Conservation (phyloP, 2,888 invertebrate genomes). For the Actias luna region DNA sequence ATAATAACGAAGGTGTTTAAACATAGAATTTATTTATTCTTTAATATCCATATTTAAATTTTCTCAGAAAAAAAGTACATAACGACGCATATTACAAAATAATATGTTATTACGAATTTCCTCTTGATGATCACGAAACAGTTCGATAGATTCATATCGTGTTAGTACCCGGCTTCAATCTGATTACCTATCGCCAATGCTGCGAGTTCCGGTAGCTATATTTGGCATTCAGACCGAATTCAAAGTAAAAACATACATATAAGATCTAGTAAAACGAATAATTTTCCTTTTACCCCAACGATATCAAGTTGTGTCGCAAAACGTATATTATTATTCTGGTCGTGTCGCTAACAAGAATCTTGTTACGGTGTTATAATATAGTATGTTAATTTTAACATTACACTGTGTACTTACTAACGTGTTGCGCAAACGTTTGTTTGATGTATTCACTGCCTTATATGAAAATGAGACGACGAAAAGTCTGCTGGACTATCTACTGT, state of each 20-base stretch:
- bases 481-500: not conserved
- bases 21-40: no score
- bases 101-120: no score
- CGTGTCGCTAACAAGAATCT: slow-evolving; percentile 8
- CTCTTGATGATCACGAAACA: no score
- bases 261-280: not conserved
- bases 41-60: no score
- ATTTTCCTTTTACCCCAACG: not conserved
- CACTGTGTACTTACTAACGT: not conserved
- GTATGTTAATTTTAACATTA: slow-evolving; percentile 2
- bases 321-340: not conserved
- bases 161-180: not conserved
- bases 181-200: not conserved
- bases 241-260: not conserved
- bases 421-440: not conserved
- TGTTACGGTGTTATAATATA: slow-evolving; percentile 4
- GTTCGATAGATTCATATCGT: no score
- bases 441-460: slow-evolving; percentile 13
- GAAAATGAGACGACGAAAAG: slow-evolving; percentile 13
- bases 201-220: not conserved
- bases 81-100: no score
- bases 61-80: no score
- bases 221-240: not conserved
- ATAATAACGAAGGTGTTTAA: no score
- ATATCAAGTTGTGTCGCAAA: not conserved